A percentile compares a stretch with the other conserved stretches of the same genome.
phyloP scores from a whole-genome alignment of 1,140 invertebrate species.

The Phortica variegata region DNA sequence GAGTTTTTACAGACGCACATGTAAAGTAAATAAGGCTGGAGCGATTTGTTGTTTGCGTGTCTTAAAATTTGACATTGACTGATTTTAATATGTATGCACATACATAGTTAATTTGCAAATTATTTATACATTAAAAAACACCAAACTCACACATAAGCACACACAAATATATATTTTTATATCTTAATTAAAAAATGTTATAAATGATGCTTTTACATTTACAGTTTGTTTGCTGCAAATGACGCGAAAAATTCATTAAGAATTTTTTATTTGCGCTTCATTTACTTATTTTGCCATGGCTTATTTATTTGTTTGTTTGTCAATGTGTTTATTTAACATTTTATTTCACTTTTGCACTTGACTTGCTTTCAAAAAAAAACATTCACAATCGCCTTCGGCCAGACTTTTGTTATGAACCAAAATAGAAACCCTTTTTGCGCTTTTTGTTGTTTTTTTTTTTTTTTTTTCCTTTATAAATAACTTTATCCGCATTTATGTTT shows the following conservation, averaged over 20 bases:
- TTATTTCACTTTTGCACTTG: conserved; percentile 14
- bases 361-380: conserved; percentile 15
- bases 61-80: too few relatives aligned
- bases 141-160: conserved; percentile 2
- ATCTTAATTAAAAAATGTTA: background rate
- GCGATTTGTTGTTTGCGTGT: conserved; percentile 1
- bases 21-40: conserved; percentile 22
- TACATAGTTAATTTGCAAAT: conserved; percentile 10
- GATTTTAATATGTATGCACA: too few relatives aligned
- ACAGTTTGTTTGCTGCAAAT: background rate
- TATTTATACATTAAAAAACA: conserved; percentile 21
- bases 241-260: background rate
- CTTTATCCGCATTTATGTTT: conserved; percentile 2
- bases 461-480: conserved; percentile 15
- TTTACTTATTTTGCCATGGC: conserved; percentile 2
- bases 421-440: too few relatives aligned
- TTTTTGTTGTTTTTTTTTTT: conserved; percentile 9
- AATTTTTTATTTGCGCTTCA: background rate
- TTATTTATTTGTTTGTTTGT: background rate
- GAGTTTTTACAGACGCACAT: too few relatives aligned
- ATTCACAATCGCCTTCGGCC: too few relatives aligned
- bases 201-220: background rate
- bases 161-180: background rate
- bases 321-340: conserved; percentile 2
- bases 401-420: too few relatives aligned